Evolutionary conservation across 2,888 invertebrate species (phyloP), one percentile per base, ranked within the genome.

Genomic region (Dynastes hyllus): DNA sequence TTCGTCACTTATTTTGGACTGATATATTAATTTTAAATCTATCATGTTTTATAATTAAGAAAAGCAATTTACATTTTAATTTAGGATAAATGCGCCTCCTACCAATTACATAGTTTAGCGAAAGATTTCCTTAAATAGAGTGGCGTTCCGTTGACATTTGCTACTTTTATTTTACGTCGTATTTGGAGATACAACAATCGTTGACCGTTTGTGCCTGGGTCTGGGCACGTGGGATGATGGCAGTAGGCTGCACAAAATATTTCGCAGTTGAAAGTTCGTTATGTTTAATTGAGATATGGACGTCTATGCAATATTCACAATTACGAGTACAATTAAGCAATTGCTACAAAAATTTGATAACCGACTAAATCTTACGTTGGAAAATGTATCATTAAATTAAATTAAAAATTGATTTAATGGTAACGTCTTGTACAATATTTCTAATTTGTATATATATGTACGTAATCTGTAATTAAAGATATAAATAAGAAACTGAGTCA

Each of bases 131-230:
- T 51, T 69, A 69, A 51, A 29, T 50, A 69, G 69, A 53, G 27
- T 40, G 63, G 32, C 69, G 69, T 69, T 51, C 27, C 22, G 69
- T 69, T 69, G 50, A 29, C 69, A 69, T 69, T 51, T 69, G 16
- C 67, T 50, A 73, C 27, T 73, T 73, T 73, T 73, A 73, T 73
- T 73, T 73, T 58, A 53, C 37, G 58, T 32, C 73, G 45, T 73
- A 73, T 73, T 73, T 73, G 73, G 73, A 32, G 40, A 58, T 55
- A 73, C 70, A 53, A 51, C 70, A 53, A 53, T 51, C 70, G 55
- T 58, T 69, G 29, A 51, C 69, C 69, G 51, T 51, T 66, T 50
- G 69, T 51, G 29, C 29, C 63, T 13, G 11, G 29, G 63, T 32
- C 29, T 32, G 51, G 51, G 27, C 11, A 69, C 69, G 69, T 69